A percentile compares a stretch with the other conserved stretches of the same genome.
Conservation (phyloP, 2,888 invertebrate genomes). For the Lucinisca nassula region DNA sequence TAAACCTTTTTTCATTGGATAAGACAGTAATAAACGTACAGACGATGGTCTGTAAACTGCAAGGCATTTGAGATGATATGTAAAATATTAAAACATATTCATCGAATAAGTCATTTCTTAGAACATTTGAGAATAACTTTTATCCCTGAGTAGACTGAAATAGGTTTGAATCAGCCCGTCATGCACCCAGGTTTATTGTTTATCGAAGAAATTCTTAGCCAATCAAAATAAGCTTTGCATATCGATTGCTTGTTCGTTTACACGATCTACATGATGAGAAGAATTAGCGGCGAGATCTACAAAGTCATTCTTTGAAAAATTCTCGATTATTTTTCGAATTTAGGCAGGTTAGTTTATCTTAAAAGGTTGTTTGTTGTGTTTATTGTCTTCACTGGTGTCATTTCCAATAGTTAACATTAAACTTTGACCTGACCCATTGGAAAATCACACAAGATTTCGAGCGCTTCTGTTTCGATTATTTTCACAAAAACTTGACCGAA, state of each 20-base stretch:
- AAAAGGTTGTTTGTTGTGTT: neutral
- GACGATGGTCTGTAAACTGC: too few relatives aligned
- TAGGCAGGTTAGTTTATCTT: constrained; percentile 74
- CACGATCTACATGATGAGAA: constrained; percentile 86
- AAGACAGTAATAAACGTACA: too few relatives aligned
- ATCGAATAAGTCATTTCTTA: too few relatives aligned
- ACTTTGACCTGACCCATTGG: constrained; percentile 63
- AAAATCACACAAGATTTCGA: constrained; percentile 74
- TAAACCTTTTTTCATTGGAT: constrained; percentile 60
- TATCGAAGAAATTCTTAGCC: constrained; percentile 39
- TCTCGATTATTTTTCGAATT: constrained; percentile 75
- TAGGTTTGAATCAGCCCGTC: too few relatives aligned
- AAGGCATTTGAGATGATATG: too few relatives aligned
- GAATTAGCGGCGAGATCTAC: constrained; percentile 85
- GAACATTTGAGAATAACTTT: too few relatives aligned
- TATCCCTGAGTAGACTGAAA: too few relatives aligned
- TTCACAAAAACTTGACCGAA: constrained; percentile 84
- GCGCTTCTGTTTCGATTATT: constrained; percentile 80
- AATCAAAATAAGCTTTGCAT: constrained; percentile 71
- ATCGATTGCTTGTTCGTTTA: neutral
- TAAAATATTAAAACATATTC: too few relatives aligned
- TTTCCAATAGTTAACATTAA: constrained; percentile 50
- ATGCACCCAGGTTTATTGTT: neutral
- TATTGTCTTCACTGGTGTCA: constrained; percentile 43
- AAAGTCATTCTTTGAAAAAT: constrained; percentile 85